These are phyloP conservation scores for Campaea margaritaria DNA, from an alignment of 2,888 invertebrate genomes.

Conservation along the genomic window DNA sequence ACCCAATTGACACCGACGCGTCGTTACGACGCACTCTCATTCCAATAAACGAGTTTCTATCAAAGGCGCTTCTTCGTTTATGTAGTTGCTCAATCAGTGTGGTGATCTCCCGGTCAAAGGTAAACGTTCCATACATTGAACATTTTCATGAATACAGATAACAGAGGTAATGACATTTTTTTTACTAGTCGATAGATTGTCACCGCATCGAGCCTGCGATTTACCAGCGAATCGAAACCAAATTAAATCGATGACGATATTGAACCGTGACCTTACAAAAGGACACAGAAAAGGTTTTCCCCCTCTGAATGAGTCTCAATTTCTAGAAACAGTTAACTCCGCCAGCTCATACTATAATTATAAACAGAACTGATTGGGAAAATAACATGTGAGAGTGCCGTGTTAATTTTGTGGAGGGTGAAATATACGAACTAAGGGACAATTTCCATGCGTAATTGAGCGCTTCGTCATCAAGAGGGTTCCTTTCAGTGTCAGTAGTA, in stretches of 20 bases:
- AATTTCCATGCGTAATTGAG: background rate
- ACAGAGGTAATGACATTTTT: too few relatives aligned
- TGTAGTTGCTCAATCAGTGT: background rate
- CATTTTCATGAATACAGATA: too few relatives aligned
- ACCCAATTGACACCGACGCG: constrained; percentile 1
- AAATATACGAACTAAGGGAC: constrained; percentile 1
- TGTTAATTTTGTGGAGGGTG: constrained; percentile 9
- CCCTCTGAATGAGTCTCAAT: background rate
- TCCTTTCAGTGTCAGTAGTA: constrained; percentile 16
- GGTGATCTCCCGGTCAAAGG: background rate
- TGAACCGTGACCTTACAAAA: background rate
- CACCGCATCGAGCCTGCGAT: too few relatives aligned
- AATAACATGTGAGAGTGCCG: background rate
- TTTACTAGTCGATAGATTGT: too few relatives aligned
- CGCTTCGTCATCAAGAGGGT: constrained; percentile 2
- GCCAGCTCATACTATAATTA: too few relatives aligned
- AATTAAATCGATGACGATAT: background rate
- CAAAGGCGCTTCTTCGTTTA: background rate
- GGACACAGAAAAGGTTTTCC: constrained; percentile 1
- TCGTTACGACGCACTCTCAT: background rate
- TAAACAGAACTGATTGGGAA: too few relatives aligned
- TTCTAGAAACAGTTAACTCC: background rate
- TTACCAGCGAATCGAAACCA: too few relatives aligned
- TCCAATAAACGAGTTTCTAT: background rate
- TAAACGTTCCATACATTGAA: too few relatives aligned